Conservation (phyloP, 2,113 vertebrate species). For the Poicephalus gulielmi region DNA sequence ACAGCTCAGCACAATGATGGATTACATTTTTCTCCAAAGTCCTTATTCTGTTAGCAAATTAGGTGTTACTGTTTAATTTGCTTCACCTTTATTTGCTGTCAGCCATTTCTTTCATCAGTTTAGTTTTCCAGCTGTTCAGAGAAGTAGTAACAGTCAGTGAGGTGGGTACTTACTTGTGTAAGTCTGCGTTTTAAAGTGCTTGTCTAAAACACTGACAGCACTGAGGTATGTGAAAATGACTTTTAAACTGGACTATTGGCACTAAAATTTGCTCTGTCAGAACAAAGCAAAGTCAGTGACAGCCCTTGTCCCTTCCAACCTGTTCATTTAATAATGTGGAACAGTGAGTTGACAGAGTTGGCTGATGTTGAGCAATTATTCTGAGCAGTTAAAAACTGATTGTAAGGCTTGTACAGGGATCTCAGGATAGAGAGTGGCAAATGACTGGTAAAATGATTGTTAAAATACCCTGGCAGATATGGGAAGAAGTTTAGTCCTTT, state of each 20-base stretch:
- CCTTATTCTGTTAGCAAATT: neutral
- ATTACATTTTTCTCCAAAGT: neutral
- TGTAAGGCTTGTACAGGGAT: neutral
- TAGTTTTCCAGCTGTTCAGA: conserved; percentile 16
- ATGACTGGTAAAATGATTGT: neutral
- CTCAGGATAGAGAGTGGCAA: neutral
- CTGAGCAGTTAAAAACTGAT: neutral
- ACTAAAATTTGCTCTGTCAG: neutral
- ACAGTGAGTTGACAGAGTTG: neutral
- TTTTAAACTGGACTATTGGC: neutral
- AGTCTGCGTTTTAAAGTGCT: neutral
- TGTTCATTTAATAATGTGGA: neutral
- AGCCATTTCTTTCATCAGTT: conserved; percentile 2
- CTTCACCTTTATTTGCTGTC: neutral
- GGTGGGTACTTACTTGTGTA: neutral
- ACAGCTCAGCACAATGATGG: neutral
- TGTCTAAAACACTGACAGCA: neutral
- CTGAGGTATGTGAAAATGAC: neutral
- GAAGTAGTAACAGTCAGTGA: neutral
- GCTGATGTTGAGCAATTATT: neutral
- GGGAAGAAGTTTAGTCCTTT: neutral
- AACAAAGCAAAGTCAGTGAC: neutral
- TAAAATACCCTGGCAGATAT: neutral
- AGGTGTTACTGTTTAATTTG: neutral
- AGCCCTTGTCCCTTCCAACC: neutral